Evolutionary conservation across 2,888 invertebrate species (phyloP).

Genomic region (Ashinkailepas kermadecensis): DNA sequence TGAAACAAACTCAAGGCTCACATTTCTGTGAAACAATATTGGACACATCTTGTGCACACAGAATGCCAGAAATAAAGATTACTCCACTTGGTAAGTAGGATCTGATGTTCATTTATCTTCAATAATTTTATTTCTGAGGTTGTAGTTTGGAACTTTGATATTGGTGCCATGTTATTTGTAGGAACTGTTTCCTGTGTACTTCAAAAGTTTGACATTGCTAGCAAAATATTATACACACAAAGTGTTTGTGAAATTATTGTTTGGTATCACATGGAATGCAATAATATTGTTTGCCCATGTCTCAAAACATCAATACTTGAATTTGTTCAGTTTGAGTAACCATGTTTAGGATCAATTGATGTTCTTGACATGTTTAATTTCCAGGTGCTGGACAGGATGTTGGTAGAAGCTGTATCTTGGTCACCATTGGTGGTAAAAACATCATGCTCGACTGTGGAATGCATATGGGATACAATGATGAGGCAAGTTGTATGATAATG

Average conservation of each 20-base stretch:
- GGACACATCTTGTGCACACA: too few relatives aligned
- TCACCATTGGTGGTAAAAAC: slow-evolving; percentile 95
- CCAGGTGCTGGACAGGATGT: slow-evolving; percentile 88
- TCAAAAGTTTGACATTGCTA: background rate
- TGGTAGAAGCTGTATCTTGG: slow-evolving; percentile 90
- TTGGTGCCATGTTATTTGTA: too few relatives aligned
- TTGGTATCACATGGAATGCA: too few relatives aligned
- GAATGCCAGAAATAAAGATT: slow-evolving; percentile 14
- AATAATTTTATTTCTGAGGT: too few relatives aligned
- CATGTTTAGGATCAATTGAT: background rate
- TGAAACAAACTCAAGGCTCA: too few relatives aligned
- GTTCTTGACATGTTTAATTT: background rate
- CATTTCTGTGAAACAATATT: too few relatives aligned
- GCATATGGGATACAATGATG: slow-evolving; percentile 97
- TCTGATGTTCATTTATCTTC: too few relatives aligned
- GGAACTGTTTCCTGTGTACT: background rate
- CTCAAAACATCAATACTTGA: background rate
- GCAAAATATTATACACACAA: background rate
- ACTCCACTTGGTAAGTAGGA: slow-evolving; percentile 10
- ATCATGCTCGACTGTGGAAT: slow-evolving; percentile 99
- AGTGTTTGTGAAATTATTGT: background rate
- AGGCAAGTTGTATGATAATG: slow-evolving; percentile 52
- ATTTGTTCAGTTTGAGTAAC: background rate
- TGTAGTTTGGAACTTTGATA: too few relatives aligned
- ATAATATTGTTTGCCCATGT: background rate